Evolutionary conservation across 1,140 invertebrate species (phyloP), one percentile per base, ranked within the genome.

Genomic region (Neoseiulus cucumeris): DNA sequence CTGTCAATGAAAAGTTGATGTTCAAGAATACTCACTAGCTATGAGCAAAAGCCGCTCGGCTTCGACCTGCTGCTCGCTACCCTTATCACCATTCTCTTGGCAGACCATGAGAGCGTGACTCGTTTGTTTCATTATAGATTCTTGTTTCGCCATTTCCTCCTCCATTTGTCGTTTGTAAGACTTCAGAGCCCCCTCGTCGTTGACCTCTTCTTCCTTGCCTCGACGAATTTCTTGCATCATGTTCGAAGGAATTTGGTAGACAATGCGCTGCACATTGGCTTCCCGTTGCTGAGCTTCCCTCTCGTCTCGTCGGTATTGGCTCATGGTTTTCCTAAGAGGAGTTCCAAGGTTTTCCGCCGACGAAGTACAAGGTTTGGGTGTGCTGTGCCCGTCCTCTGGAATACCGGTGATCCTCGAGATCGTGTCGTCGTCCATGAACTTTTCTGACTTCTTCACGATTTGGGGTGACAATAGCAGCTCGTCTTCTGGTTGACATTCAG

Each of bases 51-150:
- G 51, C 14, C 51, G 51, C 51, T 59, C 51, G 51, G 51, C 51
- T 25, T 59, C 51, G 17, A 59, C 51, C 25, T 59, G 51, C 51
- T 59, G 51, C 22, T 59, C 51, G 9, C 51, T 59, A 5, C 51
- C 51, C 25, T 33, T 25, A 20, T 59, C 51, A 4, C 51, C 51
- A 25, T n/a, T 59, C 25, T 59, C 51, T 25, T 59, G 51, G 51
- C 51, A 59, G 51, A 59, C 51, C 14, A 33, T 33, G 25, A 59
- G 51, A 1, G 51, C 51, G 51, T 59, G 17, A 9, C 51, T 59
- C 12, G 51, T 59, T 33, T 59, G 51, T 20, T 59, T 59, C 51
- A 59, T 59, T 12, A 59, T 59, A 6, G 51, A 59, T 25, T 59
- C 51, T 33, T 59, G 51, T 33, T 59, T 59, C 4, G 22, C 22